Conservation (phyloP, 1,140 invertebrate species). For the Fopius arisanus region DNA sequence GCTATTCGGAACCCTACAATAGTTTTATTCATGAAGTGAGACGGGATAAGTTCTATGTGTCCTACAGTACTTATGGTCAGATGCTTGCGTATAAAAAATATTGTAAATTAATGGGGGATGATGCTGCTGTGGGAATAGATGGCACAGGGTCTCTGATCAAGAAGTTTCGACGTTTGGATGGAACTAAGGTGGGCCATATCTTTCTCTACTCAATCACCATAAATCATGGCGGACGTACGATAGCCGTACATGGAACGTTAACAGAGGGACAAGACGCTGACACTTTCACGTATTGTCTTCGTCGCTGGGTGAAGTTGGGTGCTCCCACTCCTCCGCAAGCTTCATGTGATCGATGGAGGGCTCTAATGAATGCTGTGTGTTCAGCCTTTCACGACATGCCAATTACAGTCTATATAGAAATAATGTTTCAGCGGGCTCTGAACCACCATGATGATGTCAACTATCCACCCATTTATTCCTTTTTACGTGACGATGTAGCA, state of each 20-base stretch:
- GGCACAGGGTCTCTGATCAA: constrained; percentile 17
- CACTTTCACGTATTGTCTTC: constrained; percentile 2
- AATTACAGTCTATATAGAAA: constrained; percentile 4
- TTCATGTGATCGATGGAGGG: constrained; percentile 21
- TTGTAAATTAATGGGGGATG: background rate
- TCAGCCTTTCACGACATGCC: constrained; percentile 17
- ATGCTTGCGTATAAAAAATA: constrained; percentile 21
- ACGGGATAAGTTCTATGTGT: constrained; percentile 8
- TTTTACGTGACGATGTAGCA: background rate
- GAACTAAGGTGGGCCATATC: constrained; percentile 12
- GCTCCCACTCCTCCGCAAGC: constrained; percentile 21
- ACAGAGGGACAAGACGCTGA: constrained; percentile 20
- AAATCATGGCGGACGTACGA: constrained; percentile 26
- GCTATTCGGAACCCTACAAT: background rate
- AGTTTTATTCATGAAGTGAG: background rate
- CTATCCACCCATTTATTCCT: background rate
- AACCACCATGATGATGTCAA: background rate
- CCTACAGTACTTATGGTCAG: constrained; percentile 7
- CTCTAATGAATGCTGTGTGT: constrained; percentile 17
- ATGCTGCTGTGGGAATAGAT: background rate
- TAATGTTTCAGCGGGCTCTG: background rate
- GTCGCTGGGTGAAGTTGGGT: background rate
- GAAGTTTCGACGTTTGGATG: background rate
- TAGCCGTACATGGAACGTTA: constrained; percentile 36
- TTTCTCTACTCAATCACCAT: constrained; percentile 29